These are phyloP conservation scores for Remorina albescens DNA, from an alignment of 2,797 vertebrate species.

Conservation along the genomic window DNA sequence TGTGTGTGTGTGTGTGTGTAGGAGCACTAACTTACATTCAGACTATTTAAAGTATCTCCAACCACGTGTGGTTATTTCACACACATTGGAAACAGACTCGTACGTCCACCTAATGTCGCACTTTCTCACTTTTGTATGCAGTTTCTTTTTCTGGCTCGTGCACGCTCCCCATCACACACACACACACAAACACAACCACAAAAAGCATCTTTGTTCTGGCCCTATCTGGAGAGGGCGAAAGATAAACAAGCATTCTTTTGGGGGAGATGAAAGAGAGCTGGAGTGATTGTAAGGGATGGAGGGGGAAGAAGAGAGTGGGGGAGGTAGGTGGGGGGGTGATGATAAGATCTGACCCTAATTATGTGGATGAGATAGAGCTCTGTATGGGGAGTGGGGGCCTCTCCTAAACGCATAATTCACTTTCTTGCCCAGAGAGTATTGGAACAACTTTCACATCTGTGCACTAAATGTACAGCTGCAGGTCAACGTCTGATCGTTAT, in stretches of 20 bases:
- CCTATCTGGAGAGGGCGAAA: conserved; percentile 56
- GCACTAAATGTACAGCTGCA: not conserved
- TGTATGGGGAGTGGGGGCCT: conserved; percentile 13
- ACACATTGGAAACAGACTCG: not conserved
- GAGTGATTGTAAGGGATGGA: conserved; percentile 46
- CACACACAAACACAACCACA: conserved; percentile 54
- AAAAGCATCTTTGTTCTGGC: conserved; percentile 65
- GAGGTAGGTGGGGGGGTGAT: conserved; percentile 10
- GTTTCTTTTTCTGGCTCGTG: conserved; percentile 9
- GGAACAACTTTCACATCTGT: not conserved
- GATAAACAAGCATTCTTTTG: conserved; percentile 76
- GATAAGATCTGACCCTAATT: conserved; percentile 76
- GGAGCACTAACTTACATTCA: not conserved
- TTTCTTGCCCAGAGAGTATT: not conserved
- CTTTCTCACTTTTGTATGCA: not conserved
- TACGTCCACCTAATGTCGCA: conserved; percentile 6
- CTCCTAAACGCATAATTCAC: not conserved
- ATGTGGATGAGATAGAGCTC: conserved; percentile 63
- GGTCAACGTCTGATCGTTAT: too few relatives aligned
- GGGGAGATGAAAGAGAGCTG: conserved; percentile 70
- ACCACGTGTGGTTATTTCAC: not conserved
- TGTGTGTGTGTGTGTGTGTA: not conserved
- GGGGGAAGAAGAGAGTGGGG: conserved; percentile 18
- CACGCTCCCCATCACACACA: conserved; percentile 17
- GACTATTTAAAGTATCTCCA: not conserved